Conservation (phyloP, 2,888 invertebrate genomes). For the Encarsia formosa region DNA sequence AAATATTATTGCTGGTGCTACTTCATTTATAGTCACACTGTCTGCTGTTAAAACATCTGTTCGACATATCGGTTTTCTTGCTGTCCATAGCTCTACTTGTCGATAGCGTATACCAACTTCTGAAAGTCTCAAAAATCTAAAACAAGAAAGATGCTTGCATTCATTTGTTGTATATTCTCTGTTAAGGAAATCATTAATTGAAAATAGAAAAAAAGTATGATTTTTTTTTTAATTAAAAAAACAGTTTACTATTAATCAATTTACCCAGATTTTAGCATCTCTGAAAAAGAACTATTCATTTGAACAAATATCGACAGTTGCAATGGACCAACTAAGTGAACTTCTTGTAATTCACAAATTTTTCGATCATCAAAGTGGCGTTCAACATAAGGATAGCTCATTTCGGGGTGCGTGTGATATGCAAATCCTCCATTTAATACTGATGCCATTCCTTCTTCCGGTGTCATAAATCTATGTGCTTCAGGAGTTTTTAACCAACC, state of each 20-base stretch:
- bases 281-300: constrained; percentile 41
- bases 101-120: constrained; percentile 39
- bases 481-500: constrained; percentile 38
- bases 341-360: constrained; percentile 43
- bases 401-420: constrained; percentile 42
- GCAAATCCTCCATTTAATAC: constrained; percentile 40
- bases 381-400: constrained; percentile 40
- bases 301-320: constrained; percentile 28
- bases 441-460: constrained; percentile 38
- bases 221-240: too few relatives aligned
- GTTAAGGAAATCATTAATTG: too few relatives aligned
- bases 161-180: too few relatives aligned
- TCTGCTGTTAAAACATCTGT: constrained; percentile 35
- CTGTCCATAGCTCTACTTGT: constrained; percentile 38
- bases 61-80: constrained; percentile 40
- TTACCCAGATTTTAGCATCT: constrained; percentile 42
- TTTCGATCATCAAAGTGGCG: constrained; percentile 37
- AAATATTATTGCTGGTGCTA: constrained; percentile 38
- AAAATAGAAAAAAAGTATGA: too few relatives aligned
- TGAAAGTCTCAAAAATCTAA: constrained; percentile 35
- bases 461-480: constrained; percentile 33
- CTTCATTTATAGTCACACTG: constrained; percentile 40
- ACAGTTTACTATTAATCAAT: too few relatives aligned
- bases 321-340: constrained; percentile 34
- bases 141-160: not conserved